Evolutionary conservation across 2,797 vertebrate species (phyloP).

Genomic region (Psittacula echo): DNA sequence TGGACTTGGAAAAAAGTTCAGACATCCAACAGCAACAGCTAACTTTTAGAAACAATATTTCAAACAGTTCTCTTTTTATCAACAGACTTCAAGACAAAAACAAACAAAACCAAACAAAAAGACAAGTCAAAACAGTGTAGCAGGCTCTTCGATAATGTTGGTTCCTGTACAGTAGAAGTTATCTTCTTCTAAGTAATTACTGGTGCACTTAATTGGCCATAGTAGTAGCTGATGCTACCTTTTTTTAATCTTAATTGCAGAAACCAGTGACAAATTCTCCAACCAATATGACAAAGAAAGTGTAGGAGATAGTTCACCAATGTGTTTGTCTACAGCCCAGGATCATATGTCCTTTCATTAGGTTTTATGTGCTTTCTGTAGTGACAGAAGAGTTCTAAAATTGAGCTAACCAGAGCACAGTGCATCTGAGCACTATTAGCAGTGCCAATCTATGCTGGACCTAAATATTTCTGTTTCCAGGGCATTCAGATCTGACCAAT

Average conservation of each 20-base stretch:
- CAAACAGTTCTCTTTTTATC: neutral
- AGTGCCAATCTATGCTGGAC: neutral
- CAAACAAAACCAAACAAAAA: neutral
- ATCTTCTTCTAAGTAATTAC: neutral
- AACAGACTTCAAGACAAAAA: neutral
- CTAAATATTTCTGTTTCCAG: neutral
- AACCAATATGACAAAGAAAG: neutral
- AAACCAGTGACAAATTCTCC: neutral
- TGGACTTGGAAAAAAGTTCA: neutral
- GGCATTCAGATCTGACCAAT: neutral
- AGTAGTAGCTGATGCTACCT: neutral
- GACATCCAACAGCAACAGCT: neutral
- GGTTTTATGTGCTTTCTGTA: neutral
- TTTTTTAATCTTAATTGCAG: neutral
- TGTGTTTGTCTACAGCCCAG: neutral
- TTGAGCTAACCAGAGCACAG: neutral
- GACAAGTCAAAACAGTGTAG: neutral
- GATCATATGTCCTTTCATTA: neutral
- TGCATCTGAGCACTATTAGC: fast-evolving
- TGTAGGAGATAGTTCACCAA: neutral
- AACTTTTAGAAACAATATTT: neutral
- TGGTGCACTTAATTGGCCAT: neutral
- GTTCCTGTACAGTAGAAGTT: neutral
- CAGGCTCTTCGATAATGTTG: neutral
- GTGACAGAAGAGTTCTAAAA: neutral